Evolutionary conservation across 1,140 invertebrate genomes (phyloP), one percentile per base, ranked within the genome.

Genomic region (Cyclina sinensis): DNA sequence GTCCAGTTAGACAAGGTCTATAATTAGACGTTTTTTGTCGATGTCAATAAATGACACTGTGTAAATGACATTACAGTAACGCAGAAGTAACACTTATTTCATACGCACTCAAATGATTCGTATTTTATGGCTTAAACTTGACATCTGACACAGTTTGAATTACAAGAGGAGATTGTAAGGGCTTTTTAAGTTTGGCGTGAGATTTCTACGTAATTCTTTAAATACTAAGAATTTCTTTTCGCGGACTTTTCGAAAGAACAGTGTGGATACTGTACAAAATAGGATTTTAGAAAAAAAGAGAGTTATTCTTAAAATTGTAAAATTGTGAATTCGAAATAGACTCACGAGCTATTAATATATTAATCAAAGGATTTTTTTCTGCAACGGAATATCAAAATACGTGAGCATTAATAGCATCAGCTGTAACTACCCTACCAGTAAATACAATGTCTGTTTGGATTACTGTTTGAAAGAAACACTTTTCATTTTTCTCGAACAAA

Each of bases 11-110:
- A 24, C 24, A 62, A 62, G 18, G 57, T 11, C 27, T 24, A 62
- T 62, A 24, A 62, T 62, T 62, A 62, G 57, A 9, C 57, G 5
- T 18, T 62, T 21, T 5, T 57, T 24, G 57, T 24, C 27, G 4
- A 14, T 62, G 57, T 62, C 57, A 62, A 62, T 62, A 62, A 62
- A 62, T 62, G 57, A 62, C 57, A 62, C 24, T 27, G 3, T 27
- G 7, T n/a, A 5, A n/a, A 62, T 62, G 57, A 62, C 57, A 62
- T 62, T 7, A 27, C 24, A 62, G n/a, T 27, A 62, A 62, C 27
- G 57, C 24, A 62, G 0, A n/a, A 11, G n/a, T 62, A n/a, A n/a
- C 57, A n/a, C 18, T 62, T 62, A 62, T 24, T 27, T 27, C 27
- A 21, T n/a, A 18, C 27, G 18, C n/a, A 62, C 9, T 5, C 27